Base-by-base conservation (phyloP, 1,140 invertebrate genomes). In the Atta texana region DNA sequence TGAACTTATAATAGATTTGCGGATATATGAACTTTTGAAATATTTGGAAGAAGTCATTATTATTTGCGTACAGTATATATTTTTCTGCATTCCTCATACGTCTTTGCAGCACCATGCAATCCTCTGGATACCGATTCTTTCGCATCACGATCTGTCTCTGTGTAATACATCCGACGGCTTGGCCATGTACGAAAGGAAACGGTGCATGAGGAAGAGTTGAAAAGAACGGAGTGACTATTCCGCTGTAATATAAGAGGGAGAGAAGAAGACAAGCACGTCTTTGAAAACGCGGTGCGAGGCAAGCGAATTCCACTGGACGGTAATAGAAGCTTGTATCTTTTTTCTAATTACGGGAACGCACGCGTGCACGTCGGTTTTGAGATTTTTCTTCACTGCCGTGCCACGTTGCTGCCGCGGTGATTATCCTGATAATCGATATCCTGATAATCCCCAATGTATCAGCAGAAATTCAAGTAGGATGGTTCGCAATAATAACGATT, bases 271-370 rank as follows among this genome's bases (percentile, higher is more conserved):
- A 75, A 18, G n/a, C 28, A 61, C 28, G 51, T 57, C 16, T 77
- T 77, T 63, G 59, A 78, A 51, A 44, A 14, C 39, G 24, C 57
- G 12, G 39, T 39, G 12, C 57, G 8, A 53, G 21, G 10, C 28
- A 39, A 8, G n/a, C 51, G 49, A 68, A 80, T 55, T 57, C 49
- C 49, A 44, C 12, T 14, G 63, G 21, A 55, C 31, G 31, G n/a
- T 31, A 39, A 55, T 39, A 53, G n/a, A 31, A 16, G 21, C 66
- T 57, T 44, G 63, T 57, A 5, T 55, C 49, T 78, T 75, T 75
- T 80, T 81, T 81, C 34, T 71, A 81, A 81, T 81, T 81, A 81
- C 18, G 21, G 49, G 10, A 69, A 55, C 64, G 63, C 49, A 69
- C 8, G 31, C 66, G 51, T 55, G 61, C 28, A 53, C 49, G n/a